Evolutionary conservation across 1,140 invertebrate species (phyloP).

Genomic region (Limonius californicus): DNA sequence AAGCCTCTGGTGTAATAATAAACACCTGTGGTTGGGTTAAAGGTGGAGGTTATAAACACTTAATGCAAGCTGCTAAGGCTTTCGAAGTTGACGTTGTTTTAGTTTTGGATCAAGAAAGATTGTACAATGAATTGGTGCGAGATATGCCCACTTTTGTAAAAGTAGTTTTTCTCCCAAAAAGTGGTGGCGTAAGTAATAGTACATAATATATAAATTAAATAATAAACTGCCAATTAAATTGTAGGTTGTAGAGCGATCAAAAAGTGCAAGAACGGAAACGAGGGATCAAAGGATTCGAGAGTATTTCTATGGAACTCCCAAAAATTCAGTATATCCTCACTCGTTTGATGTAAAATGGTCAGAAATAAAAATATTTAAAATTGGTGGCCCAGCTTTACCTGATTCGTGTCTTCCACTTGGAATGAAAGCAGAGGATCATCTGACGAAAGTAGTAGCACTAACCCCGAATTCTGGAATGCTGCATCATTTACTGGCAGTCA

Average conservation of each 20-base stretch:
- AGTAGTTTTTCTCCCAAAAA: slow-evolving; percentile 92
- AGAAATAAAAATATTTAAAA: slow-evolving; percentile 89
- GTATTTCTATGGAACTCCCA: slow-evolving; percentile 90
- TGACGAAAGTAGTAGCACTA: slow-evolving; percentile 86
- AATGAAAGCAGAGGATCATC: slow-evolving; percentile 89
- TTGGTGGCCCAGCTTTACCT: slow-evolving; percentile 87
- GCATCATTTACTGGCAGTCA: slow-evolving; percentile 86
- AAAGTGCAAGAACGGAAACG: slow-evolving; percentile 65
- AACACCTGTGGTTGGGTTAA: slow-evolving; percentile 99
- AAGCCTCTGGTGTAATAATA: slow-evolving; percentile 90
- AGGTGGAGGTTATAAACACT: slow-evolving; percentile 77
- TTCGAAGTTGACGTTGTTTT: slow-evolving; percentile 96
- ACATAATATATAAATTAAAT: slow-evolving; percentile 2
- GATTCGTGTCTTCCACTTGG: slow-evolving; percentile 94
- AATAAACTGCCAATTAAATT: slow-evolving; percentile 18
- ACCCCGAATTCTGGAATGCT: slow-evolving; percentile 69
- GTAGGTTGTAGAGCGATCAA: slow-evolving; percentile 81
- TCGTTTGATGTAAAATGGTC: slow-evolving; percentile 86
- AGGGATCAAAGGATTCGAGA: slow-evolving; percentile 81
- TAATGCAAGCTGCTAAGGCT: slow-evolving; percentile 82
- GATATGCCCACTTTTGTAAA: slow-evolving; percentile 93
- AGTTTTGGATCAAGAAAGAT: slow-evolving; percentile 93
- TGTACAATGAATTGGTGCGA: slow-evolving; percentile 90
- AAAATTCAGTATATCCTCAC: slow-evolving; percentile 83
- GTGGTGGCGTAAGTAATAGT: slow-evolving; percentile 75